phyloP scores from a whole-genome alignment of 2,888 invertebrate genomes.

The Agrochola circellaris region DNA sequence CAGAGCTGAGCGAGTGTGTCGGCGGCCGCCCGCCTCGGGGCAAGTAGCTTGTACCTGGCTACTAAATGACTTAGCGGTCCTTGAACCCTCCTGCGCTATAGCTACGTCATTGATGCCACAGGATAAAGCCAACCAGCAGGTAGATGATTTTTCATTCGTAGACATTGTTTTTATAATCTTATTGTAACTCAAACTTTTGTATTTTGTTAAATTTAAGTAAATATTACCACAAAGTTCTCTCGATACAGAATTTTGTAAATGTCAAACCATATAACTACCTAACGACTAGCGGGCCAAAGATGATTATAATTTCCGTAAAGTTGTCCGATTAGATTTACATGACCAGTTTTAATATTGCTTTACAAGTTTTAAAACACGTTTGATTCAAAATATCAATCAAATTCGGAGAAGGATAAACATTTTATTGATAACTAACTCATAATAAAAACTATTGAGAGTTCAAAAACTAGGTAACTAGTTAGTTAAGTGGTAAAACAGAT shows the following conservation, averaged over 20 bases:
- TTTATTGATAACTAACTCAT: slow-evolving; percentile 9
- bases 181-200: neutral
- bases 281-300: slow-evolving; percentile 45
- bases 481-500: slow-evolving; percentile 18
- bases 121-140: slow-evolving; percentile 67
- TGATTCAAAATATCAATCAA: slow-evolving; percentile 34
- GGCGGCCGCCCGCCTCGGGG: slow-evolving; percentile 73
- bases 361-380: slow-evolving; percentile 54
- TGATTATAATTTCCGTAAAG: slow-evolving; percentile 64
- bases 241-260: slow-evolving; percentile 44
- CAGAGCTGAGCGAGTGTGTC: slow-evolving; percentile 71
- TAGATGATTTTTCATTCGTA: slow-evolving; percentile 49
- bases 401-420: slow-evolving; percentile 24
- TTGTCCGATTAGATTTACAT: slow-evolving; percentile 66
- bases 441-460: neutral
- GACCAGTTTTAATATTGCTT: slow-evolving; percentile 65
- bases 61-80: slow-evolving; percentile 82
- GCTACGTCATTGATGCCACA: slow-evolving; percentile 71
- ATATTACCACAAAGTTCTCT: slow-evolving; percentile 20
- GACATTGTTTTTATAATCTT: slow-evolving; percentile 19
- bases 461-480: slow-evolving; percentile 21
- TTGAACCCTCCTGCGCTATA: slow-evolving; percentile 77
- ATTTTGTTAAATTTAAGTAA: slow-evolving; percentile 13
- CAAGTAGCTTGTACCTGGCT: slow-evolving; percentile 80
- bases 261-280: slow-evolving; percentile 36